These are phyloP conservation scores for Camelus dromedarius DNA, from an alignment of 2,113 vertebrate genomes.

Conservation along the genomic window DNA sequence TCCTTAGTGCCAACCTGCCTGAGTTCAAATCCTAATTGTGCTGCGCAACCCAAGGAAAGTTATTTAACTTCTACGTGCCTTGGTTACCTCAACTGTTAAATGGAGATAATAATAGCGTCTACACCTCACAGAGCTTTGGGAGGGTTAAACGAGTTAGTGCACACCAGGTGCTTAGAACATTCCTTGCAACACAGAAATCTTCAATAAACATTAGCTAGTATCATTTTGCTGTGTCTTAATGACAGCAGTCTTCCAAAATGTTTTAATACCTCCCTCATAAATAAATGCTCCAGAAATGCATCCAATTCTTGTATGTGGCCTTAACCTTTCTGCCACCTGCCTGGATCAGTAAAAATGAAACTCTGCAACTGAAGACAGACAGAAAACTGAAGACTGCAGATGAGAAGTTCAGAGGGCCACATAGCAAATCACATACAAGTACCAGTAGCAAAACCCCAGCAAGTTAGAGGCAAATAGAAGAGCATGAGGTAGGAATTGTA, in stretches of 20 bases:
- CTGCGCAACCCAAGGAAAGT: neutral
- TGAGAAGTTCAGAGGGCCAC: neutral
- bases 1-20: neutral
- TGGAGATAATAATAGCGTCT: neutral
- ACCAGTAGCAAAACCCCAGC: neutral
- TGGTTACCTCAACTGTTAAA: neutral
- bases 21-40: neutral
- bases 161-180: neutral
- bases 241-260: constrained; percentile 23
- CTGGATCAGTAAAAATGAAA: constrained; percentile 12
- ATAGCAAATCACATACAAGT: neutral
- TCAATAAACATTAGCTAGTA: constrained; percentile 12
- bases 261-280: constrained; percentile 2
- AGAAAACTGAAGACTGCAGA: constrained; percentile 34
- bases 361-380: neutral
- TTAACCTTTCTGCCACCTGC: constrained; percentile 23
- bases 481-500: neutral
- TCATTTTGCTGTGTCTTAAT: constrained; percentile 14
- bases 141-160: neutral
- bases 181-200: neutral
- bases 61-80: neutral
- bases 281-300: neutral
- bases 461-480: neutral
- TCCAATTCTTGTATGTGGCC: neutral
- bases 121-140: neutral